Base-by-base conservation (phyloP, 2,113 vertebrate genomes). In the Puntigrus tetrazona region DNA sequence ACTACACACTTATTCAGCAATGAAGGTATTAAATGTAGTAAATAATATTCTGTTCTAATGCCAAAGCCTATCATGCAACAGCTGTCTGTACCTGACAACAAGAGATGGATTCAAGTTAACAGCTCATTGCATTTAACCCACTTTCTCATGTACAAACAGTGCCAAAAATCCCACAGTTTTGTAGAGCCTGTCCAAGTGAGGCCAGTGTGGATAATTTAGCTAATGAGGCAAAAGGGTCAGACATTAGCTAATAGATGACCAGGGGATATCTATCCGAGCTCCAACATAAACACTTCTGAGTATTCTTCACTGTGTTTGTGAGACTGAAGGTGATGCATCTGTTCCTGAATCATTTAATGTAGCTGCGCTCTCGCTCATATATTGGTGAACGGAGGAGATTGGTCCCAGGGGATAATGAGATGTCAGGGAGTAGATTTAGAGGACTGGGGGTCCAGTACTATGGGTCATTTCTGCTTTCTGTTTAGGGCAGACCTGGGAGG, bases 401-500 rank as follows among this genome's bases (percentile, higher is more conserved):
- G 69, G 81, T 80, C 65, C 50, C n/a, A 85, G 69, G 41, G 81
- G 63, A 20, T 83, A 83, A 80, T 86, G 70, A 78, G 57, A 74
- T 82, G 18, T 55, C 83, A 84, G 27, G 41, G 41, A 76, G 74
- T 27, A 65, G 45, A 6, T 74, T 86, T 75, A 78, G 36, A 76
- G 59, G 67, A 72, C 50, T 69, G 69, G 59, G 85, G 22, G 87
- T 82, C 82, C 86, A 86, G 84, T 90, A 87, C 89, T 90, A 78
- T 89, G 83, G 87, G 90, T 90, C 90, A 90, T 92, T 86, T 92
- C 7, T 43, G 89, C 84, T 92, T 91, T 94, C 86, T 85, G 95
- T 96, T 90, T 92, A 99, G 98, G 98, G 98, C 89, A 96, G 95
- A 36, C 94, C 94, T 79, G 98, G 97, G 86, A 94, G 95, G 86